Evolutionary conservation across 2,113 vertebrate species (phyloP).

Genomic region (Odontesthes bonariensis): DNA sequence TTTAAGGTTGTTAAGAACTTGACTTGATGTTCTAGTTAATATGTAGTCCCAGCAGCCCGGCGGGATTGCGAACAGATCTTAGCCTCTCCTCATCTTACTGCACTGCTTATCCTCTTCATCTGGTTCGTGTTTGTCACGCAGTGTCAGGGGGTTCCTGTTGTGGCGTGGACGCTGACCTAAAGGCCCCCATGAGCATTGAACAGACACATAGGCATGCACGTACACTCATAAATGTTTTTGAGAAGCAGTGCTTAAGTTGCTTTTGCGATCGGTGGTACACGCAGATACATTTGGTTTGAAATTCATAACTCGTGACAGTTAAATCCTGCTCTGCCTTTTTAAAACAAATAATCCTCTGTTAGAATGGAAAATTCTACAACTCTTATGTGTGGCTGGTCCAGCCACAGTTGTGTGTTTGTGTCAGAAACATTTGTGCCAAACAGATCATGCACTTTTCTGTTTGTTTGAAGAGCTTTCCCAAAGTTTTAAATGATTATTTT

Average conservation of each 20-base stretch:
- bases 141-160: constrained; percentile 46
- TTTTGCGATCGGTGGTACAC: constrained; percentile 5
- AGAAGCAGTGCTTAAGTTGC: not conserved
- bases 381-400: not conserved
- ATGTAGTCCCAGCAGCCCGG: constrained; percentile 27
- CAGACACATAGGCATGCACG: not conserved
- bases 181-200: constrained; percentile 15
- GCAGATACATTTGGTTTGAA: constrained; percentile 41
- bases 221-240: constrained; percentile 1
- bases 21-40: constrained; percentile 13
- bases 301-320: constrained; percentile 43
- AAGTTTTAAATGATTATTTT: constrained; percentile 20
- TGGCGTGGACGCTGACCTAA: constrained; percentile 25
- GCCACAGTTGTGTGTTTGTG: constrained; percentile 43
- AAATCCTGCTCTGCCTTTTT: constrained; percentile 27
- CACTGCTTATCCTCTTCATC: constrained; percentile 56
- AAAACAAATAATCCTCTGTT: constrained; percentile 59
- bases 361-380: constrained; percentile 42
- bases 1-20: constrained; percentile 2
- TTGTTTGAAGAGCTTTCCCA: constrained; percentile 10
- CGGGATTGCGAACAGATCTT: constrained; percentile 23
- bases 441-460: constrained; percentile 13
- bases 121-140: constrained; percentile 70
- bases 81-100: constrained; percentile 4
- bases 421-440: constrained; percentile 20